Percentiles rank a stretch among this genome's conserved stretches.
These are phyloP conservation scores for Nothoprocta perdicaria DNA, from an alignment of 2,113 vertebrate genomes.

Conservation along the genomic window DNA sequence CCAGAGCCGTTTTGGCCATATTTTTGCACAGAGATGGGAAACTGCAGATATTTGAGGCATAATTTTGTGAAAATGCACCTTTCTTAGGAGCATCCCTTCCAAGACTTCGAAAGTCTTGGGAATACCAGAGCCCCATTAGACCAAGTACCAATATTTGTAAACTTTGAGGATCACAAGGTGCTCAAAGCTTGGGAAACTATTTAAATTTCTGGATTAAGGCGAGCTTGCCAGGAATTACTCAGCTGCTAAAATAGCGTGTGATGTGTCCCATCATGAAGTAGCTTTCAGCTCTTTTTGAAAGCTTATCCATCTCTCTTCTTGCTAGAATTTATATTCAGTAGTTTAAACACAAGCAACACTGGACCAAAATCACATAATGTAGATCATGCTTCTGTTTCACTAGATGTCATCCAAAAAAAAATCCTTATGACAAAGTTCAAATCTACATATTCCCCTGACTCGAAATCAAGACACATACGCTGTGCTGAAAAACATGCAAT, in stretches of 20 bases:
- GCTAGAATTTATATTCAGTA: neutral
- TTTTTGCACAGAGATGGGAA: neutral
- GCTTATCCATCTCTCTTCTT: neutral
- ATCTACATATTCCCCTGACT: neutral
- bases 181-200: neutral
- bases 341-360: neutral
- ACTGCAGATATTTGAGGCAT: neutral
- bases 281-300: neutral
- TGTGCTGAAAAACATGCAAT: neutral
- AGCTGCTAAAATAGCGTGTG: neutral
- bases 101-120: neutral
- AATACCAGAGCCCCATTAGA: neutral
- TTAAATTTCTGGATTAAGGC: conserved; percentile 16
- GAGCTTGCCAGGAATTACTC: neutral
- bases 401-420: neutral
- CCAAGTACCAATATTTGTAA: neutral
- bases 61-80: neutral
- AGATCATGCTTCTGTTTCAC: neutral
- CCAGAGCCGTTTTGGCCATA: neutral
- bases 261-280: neutral
- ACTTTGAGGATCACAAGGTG: neutral
- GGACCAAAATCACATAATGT: neutral
- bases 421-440: neutral
- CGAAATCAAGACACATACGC: neutral
- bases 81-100: neutral